Conservation (phyloP, 2,113 vertebrate species). For the Gnathonemus longibarbis region DNA sequence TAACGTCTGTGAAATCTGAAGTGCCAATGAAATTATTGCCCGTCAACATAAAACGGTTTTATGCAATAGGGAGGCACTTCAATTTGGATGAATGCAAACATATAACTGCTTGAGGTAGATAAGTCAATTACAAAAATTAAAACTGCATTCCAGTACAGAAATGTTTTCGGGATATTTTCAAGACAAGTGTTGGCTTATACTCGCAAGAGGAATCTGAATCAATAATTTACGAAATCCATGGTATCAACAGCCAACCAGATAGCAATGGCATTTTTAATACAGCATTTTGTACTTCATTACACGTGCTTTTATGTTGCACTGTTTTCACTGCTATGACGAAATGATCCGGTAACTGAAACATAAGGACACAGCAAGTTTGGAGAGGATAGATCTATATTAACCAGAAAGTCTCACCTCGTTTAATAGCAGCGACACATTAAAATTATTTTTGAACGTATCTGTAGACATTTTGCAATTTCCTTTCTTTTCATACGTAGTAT, state of each 20-base stretch:
- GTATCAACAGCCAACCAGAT: not conserved
- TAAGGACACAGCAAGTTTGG: not conserved
- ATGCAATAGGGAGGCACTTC: not conserved
- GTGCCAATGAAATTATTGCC: not conserved
- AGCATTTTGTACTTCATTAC: not conserved
- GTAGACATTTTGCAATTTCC: not conserved
- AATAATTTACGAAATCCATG: not conserved
- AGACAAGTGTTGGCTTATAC: not conserved
- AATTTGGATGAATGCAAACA: not conserved
- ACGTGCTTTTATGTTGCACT: not conserved
- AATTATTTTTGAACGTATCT: not conserved
- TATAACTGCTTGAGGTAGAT: not conserved
- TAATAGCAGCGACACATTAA: not conserved
- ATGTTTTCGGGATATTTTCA: not conserved
- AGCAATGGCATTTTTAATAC: not conserved
- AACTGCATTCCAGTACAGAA: not conserved
- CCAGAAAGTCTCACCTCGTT: not conserved
- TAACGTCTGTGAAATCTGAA: not conserved
- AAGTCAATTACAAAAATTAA: not conserved
- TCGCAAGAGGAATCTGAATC: not conserved
- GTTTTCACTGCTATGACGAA: not conserved
- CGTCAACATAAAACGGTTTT: not conserved
- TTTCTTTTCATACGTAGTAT: not conserved
- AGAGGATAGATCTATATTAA: not conserved
- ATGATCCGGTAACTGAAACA: not conserved